Evolutionary conservation across 1,140 invertebrate genomes (phyloP).

Genomic region (Ostrea denselamellosa): DNA sequence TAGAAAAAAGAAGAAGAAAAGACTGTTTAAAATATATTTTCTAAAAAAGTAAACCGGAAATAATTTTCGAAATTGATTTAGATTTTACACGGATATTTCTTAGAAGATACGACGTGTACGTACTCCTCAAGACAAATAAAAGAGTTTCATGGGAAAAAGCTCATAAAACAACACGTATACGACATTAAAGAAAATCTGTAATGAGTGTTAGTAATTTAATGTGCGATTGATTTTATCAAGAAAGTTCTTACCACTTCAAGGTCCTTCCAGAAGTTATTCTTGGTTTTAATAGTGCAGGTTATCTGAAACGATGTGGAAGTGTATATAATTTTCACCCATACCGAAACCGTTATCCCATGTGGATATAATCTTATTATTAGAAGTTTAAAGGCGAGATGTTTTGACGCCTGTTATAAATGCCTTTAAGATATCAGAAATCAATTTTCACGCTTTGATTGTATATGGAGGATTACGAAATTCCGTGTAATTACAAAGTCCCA

Average conservation of each 20-base stretch:
- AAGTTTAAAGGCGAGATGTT: background rate
- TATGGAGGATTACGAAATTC: background rate
- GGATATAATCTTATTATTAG: slow-evolving; percentile 36
- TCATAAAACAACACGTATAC: slow-evolving; percentile 26
- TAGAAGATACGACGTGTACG: background rate
- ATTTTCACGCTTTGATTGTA: slow-evolving; percentile 21
- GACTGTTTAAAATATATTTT: no score
- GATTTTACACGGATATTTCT: slow-evolving; percentile 6
- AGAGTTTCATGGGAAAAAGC: background rate
- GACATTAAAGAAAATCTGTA: slow-evolving; percentile 20
- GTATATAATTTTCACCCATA: background rate
- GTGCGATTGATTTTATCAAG: slow-evolving; percentile 30
- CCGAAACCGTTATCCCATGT: background rate
- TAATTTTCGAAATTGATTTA: background rate
- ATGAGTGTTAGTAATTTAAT: slow-evolving; percentile 31
- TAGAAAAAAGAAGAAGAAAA: no score
- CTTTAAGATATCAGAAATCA: slow-evolving; percentile 25
- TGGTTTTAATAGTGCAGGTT: background rate
- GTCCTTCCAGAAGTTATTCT: background rate
- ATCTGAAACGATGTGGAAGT: background rate
- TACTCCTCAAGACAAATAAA: slow-evolving; percentile 2
- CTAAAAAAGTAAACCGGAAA: background rate
- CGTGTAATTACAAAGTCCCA: background rate
- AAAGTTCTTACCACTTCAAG: slow-evolving; percentile 28
- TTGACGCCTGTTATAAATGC: slow-evolving; percentile 16